Base-by-base conservation (phyloP, 2,888 invertebrate species). In the Calephelis perditalis region DNA sequence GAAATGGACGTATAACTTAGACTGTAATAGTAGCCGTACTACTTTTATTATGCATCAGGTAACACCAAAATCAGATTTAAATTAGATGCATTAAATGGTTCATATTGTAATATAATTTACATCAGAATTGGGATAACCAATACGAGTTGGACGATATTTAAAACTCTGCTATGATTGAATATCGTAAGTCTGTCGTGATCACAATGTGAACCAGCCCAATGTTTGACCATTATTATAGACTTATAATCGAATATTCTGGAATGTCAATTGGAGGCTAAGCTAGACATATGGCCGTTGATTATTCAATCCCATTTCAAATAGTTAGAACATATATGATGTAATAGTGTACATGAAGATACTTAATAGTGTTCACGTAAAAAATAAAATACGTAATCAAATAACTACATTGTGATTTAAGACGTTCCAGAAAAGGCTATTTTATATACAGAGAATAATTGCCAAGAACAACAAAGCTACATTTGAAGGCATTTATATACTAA, bases 1-100 rank as follows among this genome's bases (percentile, higher is more conserved):
- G 11, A 11, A 35, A 54, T 52, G 52, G 26, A 52, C 11, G 52
- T 52, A 35, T 52, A 11, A 52, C 7, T 52, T 36, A 52, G 52
- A 36, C 52, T 52, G 35, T 36, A 52, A 35, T 52, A 52, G 52
- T 52, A 52, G 52, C 52, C 26, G 52, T 52, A 52, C 11, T 26
- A 52, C 52, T 26, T 49, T 49, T 52, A 52, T 8, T 35, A 52
- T 52, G 52, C 52, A 52, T 52, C 52, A 52, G 26, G 52, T 52
- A 52, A 52, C 52, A 52, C 52, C 52, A 52, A 52, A 52, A 26
- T 52, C 52, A 52, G 35, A 52, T 11, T 26, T 7, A 40, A 40
- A 40, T 35, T 52, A 52, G 52, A 52, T 52, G 52, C 52, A 36
- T 52, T 52, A 11, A 26, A 49, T 9, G 11, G 15, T 36, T 52